These are phyloP conservation scores for Leuciscus waleckii DNA, from an alignment of 2,797 vertebrate genomes.

Conservation along the genomic window DNA sequence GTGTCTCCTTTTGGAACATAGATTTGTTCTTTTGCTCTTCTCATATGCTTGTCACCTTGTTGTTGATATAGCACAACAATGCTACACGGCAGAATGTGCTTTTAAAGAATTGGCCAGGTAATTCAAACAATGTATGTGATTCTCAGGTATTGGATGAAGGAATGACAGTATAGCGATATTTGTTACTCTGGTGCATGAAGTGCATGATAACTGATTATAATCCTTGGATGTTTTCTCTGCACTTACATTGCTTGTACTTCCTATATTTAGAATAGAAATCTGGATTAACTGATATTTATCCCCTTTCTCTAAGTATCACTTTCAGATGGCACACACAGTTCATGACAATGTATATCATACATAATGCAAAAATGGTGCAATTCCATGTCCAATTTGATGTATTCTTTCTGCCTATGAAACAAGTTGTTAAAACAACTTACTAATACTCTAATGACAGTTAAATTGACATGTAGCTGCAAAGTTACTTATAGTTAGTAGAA, in stretches of 20 bases:
- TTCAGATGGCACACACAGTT: not conserved
- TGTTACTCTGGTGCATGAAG: not conserved
- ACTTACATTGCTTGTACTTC: not conserved
- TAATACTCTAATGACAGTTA: too few relatives aligned
- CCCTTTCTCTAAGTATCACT: not conserved
- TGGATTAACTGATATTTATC: not conserved
- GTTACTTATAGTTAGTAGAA: too few relatives aligned
- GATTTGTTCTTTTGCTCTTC: slow-evolving; percentile 70
- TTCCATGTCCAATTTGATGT: too few relatives aligned
- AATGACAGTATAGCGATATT: not conserved
- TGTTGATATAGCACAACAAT: slow-evolving; percentile 69
- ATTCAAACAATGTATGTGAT: slow-evolving; percentile 1
- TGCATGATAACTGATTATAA: not conserved
- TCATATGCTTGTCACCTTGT: slow-evolving; percentile 72
- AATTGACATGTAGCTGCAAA: too few relatives aligned
- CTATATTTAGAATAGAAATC: not conserved
- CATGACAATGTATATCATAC: too few relatives aligned
- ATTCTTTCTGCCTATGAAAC: too few relatives aligned
- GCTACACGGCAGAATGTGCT: slow-evolving; percentile 71
- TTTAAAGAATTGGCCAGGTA: slow-evolving; percentile 77
- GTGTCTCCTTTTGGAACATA: slow-evolving; percentile 76
- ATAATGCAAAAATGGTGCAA: too few relatives aligned
- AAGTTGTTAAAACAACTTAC: too few relatives aligned
- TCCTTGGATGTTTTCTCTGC: not conserved
- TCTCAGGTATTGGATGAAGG: not conserved